A percentile compares a stretch with the other conserved stretches of the same genome.
These are phyloP conservation scores for Zygaena filipendulae DNA, from an alignment of 2,888 invertebrate genomes.

Conservation along the genomic window DNA sequence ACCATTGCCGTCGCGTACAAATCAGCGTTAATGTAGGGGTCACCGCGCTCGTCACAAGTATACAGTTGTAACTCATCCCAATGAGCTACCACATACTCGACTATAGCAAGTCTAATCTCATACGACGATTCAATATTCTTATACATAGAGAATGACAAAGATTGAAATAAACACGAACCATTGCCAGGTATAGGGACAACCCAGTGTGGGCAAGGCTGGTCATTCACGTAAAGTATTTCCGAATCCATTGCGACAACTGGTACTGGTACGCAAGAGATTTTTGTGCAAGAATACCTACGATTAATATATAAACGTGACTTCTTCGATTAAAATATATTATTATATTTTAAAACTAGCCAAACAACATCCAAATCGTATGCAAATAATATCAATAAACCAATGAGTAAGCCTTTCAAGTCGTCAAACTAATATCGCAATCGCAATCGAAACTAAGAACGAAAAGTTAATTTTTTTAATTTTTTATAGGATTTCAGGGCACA, in stretches of 20 bases:
- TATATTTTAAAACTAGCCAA: constrained; percentile 1
- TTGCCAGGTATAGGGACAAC: constrained; percentile 16
- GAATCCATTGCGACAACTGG: constrained; percentile 3
- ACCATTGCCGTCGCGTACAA: constrained; percentile 15
- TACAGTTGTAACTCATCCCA: constrained; percentile 15
- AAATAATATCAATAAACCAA: constrained; percentile 3
- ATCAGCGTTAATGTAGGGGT: constrained; percentile 14
- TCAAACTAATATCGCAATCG: not conserved
- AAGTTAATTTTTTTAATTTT: too few relatives aligned
- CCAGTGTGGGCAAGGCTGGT: constrained; percentile 11
- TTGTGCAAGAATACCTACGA: not conserved
- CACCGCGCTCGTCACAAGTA: constrained; percentile 16
- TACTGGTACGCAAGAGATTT: not conserved
- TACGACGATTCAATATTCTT: constrained; percentile 13
- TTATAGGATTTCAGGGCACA: too few relatives aligned
- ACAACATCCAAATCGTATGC: constrained; percentile 1
- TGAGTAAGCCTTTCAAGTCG: constrained; percentile 1
- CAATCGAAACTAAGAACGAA: constrained; percentile 1
- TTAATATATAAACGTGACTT: not conserved
- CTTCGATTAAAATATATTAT: not conserved
- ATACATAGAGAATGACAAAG: constrained; percentile 12
- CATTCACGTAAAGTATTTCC: constrained; percentile 11
- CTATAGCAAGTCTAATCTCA: constrained; percentile 12
- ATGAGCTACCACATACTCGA: constrained; percentile 14
- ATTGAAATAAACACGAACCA: constrained; percentile 16